Percentiles rank a stretch among this genome's conserved stretches.
These are phyloP conservation scores for Netelia fuscicornis DNA, from an alignment of 2,888 invertebrate genomes.

Conservation along the genomic window DNA sequence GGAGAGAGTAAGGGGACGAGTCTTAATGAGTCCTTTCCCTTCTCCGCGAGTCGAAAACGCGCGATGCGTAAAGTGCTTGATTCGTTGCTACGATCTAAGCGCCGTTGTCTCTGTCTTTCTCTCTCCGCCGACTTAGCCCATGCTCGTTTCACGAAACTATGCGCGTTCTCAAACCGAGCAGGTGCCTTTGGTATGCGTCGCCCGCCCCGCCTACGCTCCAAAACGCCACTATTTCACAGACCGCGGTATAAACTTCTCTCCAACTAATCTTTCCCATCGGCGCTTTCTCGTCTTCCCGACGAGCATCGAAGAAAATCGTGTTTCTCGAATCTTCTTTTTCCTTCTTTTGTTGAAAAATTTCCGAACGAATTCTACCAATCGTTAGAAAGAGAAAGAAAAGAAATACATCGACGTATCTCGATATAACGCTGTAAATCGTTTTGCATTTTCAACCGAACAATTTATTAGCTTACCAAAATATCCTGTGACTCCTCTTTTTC, in stretches of 20 bases:
- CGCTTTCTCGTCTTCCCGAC: constrained; percentile 4
- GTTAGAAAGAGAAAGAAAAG: too few species aligned
- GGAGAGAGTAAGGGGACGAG: constrained; percentile 42
- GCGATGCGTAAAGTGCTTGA: constrained; percentile 55
- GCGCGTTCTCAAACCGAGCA: constrained; percentile 75
- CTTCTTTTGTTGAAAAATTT: too few species aligned
- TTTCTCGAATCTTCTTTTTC: constrained; percentile 13
- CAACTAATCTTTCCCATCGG: constrained; percentile 13
- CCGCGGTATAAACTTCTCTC: background rate
- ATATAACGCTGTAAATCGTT: too few species aligned
- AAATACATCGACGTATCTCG: too few species aligned
- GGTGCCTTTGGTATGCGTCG: constrained; percentile 82
- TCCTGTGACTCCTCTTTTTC: too few species aligned
- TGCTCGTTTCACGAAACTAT: too few species aligned
- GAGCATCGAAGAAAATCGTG: background rate
- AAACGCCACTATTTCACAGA: constrained; percentile 66
- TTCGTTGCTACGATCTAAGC: constrained; percentile 59
- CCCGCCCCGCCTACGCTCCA: constrained; percentile 80
- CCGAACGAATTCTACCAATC: too few species aligned
- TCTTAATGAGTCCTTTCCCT: constrained; percentile 77
- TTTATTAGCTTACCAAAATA: too few species aligned
- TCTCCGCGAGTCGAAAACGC: constrained; percentile 48
- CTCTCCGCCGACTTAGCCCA: too few species aligned
- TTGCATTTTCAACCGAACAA: background rate
- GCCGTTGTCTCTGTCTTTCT: background rate